Percentiles rank a stretch among this genome's conserved stretches.
Conservation (phyloP, 2,888 invertebrate species). For the Chromoteleia sp. region DNA sequence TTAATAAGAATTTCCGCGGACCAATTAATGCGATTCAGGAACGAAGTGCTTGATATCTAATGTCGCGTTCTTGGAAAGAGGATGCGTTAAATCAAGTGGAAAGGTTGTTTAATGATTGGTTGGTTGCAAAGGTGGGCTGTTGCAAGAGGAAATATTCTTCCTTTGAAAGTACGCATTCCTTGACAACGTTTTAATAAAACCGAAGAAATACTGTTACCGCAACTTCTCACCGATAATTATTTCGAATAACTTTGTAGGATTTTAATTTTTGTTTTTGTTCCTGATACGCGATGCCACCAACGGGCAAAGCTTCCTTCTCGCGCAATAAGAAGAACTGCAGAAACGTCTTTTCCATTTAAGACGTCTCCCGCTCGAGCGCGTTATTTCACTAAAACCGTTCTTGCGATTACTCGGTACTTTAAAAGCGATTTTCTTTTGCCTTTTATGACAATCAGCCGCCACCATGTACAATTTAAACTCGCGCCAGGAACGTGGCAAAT, state of each 20-base stretch:
- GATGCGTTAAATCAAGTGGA: conserved; percentile 62
- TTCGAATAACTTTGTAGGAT: conserved; percentile 32
- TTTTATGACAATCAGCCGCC: conserved; percentile 37
- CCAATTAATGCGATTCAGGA: conserved; percentile 30
- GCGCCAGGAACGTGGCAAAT: conserved; percentile 39
- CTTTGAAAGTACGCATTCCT: conserved; percentile 35
- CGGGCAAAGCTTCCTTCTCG: neutral
- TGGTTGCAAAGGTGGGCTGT: conserved; percentile 13
- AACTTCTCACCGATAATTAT: conserved; percentile 13
- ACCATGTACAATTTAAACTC: conserved; percentile 17
- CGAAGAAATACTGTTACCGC: conserved; percentile 8
- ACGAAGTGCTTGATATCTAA: conserved; percentile 10
- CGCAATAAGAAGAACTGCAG: conserved; percentile 3
- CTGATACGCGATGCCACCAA: too few relatives aligned
- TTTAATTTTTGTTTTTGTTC: conserved; percentile 21
- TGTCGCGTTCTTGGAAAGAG: conserved; percentile 13
- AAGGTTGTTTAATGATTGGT: conserved; percentile 52
- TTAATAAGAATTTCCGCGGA: neutral
- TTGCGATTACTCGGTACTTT: conserved; percentile 12
- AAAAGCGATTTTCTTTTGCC: conserved; percentile 40
- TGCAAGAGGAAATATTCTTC: conserved; percentile 54
- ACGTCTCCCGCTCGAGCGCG: conserved; percentile 1
- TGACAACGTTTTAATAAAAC: conserved; percentile 32
- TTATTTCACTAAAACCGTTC: neutral
- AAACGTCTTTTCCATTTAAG: conserved; percentile 11